Evolutionary conservation across 2,888 invertebrate species (phyloP).

Genomic region (Drepana falcataria): DNA sequence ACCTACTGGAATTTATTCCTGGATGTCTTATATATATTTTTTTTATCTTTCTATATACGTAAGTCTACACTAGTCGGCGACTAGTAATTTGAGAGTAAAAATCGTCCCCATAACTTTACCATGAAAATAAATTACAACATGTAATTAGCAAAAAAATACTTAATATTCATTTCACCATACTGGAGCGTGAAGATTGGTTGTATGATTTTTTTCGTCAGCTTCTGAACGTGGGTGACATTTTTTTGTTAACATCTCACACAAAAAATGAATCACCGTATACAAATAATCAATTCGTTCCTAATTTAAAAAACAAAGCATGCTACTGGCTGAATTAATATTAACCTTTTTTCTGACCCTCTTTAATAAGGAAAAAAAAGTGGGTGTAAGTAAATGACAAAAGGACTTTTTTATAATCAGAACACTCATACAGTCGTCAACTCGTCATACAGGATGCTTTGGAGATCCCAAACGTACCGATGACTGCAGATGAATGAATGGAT

Average conservation of each 20-base stretch:
- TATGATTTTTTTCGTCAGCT: conserved; percentile 41
- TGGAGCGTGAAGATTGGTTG: conserved; percentile 51
- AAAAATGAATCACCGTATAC: conserved; percentile 33
- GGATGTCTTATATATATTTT: too few relatives aligned
- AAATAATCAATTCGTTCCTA: conserved; percentile 40
- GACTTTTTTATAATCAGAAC: too few relatives aligned
- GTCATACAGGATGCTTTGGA: too few relatives aligned
- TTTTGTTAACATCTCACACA: conserved; percentile 54
- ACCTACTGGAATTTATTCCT: too few relatives aligned
- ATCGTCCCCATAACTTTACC: too few relatives aligned
- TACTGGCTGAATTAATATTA: neutral
- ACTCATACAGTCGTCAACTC: too few relatives aligned
- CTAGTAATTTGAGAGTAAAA: too few relatives aligned
- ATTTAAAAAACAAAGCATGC: conserved; percentile 23
- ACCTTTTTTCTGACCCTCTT: neutral
- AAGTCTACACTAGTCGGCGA: too few relatives aligned
- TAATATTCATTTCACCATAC: conserved; percentile 35
- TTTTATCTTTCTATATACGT: too few relatives aligned
- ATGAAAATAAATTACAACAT: conserved; percentile 8
- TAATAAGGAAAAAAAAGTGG: neutral
- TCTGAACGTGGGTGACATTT: conserved; percentile 64
- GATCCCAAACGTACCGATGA: too few relatives aligned
- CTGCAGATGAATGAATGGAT: too few relatives aligned
- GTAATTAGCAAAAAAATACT: conserved; percentile 27
- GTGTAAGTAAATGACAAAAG: too few relatives aligned